Conservation (phyloP, 2,797 vertebrate genomes). For the Sebastes itinus region DNA sequence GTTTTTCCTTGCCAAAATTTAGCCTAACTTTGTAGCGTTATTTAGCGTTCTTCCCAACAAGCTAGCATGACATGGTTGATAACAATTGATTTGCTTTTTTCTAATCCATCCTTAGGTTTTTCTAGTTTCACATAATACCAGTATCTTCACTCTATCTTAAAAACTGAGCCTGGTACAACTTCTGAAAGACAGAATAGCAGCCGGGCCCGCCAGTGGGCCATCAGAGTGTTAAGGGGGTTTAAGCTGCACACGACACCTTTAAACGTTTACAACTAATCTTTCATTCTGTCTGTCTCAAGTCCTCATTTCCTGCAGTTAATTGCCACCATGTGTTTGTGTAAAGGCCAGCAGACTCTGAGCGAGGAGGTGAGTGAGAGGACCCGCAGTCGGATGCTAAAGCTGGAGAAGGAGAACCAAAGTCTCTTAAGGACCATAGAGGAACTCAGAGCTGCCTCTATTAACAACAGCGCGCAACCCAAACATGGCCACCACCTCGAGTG, state of each 20-base stretch:
- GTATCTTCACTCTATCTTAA: no score
- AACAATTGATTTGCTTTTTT: no score
- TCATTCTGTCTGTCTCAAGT: background rate
- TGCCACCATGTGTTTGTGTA: slow-evolving; percentile 24
- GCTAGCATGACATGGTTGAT: no score
- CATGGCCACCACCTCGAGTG: background rate
- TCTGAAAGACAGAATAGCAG: no score
- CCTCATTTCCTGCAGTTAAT: background rate
- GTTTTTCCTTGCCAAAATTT: no score
- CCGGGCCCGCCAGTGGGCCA: no score
- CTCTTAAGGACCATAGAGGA: slow-evolving; percentile 90
- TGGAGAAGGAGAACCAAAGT: slow-evolving; percentile 94
- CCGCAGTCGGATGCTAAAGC: slow-evolving; percentile 88
- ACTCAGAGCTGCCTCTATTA: slow-evolving; percentile 80
- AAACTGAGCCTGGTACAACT: no score
- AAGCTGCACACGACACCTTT: background rate
- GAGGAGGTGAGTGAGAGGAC: slow-evolving; percentile 92
- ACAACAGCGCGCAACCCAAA: slow-evolving; percentile 75
- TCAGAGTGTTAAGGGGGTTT: no score
- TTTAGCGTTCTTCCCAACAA: no score
- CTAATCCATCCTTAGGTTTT: no score
- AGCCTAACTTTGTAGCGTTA: no score
- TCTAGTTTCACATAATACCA: no score
- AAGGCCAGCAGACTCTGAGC: slow-evolving; percentile 89
- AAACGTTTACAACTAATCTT: background rate